Evolutionary conservation across 2,888 invertebrate genomes (phyloP).

Genomic region (Caenorhabditis plicata): DNA sequence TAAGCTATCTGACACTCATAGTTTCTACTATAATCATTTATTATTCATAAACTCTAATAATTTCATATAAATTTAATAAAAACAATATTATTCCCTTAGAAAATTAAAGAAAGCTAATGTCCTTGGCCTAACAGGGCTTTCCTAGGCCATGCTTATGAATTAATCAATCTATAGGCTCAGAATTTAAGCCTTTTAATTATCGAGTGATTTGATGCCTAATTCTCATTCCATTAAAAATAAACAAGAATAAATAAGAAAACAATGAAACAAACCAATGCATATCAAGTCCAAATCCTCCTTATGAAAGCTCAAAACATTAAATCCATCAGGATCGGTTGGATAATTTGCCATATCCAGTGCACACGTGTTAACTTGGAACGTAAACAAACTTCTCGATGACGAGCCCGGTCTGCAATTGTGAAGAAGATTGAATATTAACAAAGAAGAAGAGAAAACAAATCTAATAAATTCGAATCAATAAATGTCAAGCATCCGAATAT

Average conservation of each 20-base stretch:
- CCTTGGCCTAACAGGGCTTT: no score
- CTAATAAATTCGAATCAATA: no score
- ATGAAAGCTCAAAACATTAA: conserved; percentile 77
- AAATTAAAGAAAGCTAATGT: no score
- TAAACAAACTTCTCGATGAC: conserved; percentile 72
- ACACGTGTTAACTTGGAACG: conserved; percentile 92
- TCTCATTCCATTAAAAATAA: background rate
- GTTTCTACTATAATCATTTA: no score
- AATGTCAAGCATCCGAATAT: no score
- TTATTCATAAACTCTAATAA: no score
- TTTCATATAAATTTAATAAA: no score
- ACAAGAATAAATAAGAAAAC: background rate
- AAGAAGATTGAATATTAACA: background rate
- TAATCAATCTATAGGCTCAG: background rate
- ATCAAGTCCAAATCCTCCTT: conserved; percentile 83
- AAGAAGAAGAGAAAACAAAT: background rate
- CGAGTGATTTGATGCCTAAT: background rate
- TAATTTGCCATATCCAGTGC: conserved; percentile 72
- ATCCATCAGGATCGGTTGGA: conserved; percentile 5
- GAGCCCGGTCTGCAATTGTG: conserved; percentile 60
- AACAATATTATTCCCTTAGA: no score
- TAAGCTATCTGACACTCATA: no score
- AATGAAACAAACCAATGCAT: conserved; percentile 38
- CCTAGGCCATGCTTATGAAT: no score
- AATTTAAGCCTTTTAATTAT: background rate